These are phyloP conservation scores for Leptothorax acervorum DNA, from an alignment of 2,888 invertebrate species.

Conservation along the genomic window DNA sequence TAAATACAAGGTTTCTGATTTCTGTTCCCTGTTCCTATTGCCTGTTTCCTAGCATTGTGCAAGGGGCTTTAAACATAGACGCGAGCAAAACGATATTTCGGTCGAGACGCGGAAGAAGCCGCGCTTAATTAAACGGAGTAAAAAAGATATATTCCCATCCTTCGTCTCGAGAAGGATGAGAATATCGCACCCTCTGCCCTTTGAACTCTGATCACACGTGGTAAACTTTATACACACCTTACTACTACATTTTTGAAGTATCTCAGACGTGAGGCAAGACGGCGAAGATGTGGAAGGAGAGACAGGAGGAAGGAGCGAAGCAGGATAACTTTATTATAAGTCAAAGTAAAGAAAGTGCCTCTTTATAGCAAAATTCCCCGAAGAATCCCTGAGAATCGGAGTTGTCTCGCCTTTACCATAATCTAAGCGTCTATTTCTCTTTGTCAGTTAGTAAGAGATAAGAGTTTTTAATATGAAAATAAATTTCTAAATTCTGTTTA, in stretches of 20 bases:
- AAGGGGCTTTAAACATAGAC: not conserved
- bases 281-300: not conserved
- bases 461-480: not conserved
- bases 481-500: not conserved
- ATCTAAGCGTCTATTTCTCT: not conserved
- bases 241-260: not conserved
- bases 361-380: slow-evolving; percentile 8
- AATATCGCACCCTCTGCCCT: not conserved
- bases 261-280: not conserved
- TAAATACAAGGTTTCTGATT: too few relatives aligned
- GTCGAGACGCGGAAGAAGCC: not conserved
- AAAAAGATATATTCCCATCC: not conserved
- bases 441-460: not conserved
- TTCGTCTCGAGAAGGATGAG: not conserved
- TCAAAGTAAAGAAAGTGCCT: slow-evolving; percentile 15
- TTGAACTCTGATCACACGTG: not conserved
- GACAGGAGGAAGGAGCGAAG: not conserved
- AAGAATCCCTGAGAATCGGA: not conserved
- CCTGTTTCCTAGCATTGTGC: too few relatives aligned
- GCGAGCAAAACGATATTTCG: not conserved
- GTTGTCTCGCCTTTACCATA: not conserved
- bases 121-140: slow-evolving; percentile 29
- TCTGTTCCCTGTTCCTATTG: too few relatives aligned
- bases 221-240: not conserved
- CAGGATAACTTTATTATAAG: slow-evolving; percentile 5